phyloP scores from a whole-genome alignment of 2,797 vertebrate species.

The Macropus fuliginosus region DNA sequence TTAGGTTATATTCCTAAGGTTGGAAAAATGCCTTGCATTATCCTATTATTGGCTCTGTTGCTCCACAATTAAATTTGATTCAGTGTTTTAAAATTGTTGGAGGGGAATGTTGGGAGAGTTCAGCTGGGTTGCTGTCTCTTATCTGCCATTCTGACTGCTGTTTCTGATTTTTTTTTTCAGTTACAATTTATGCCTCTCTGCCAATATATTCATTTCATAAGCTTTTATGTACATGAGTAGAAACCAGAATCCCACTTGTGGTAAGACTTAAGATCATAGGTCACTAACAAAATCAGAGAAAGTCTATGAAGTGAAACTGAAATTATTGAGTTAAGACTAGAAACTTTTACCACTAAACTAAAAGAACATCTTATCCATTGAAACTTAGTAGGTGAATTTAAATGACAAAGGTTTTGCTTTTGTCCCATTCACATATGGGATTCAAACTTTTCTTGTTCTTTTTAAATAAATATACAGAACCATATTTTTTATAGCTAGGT shows the following conservation, averaged over 20 bases:
- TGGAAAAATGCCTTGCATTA: no score
- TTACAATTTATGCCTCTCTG: background rate
- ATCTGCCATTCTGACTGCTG: no score
- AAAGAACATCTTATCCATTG: background rate
- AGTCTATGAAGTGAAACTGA: background rate
- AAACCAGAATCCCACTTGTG: background rate
- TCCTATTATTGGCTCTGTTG: no score
- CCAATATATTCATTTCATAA: background rate
- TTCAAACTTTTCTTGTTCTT: background rate
- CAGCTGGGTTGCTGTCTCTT: no score
- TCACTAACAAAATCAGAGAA: background rate
- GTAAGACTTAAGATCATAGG: background rate
- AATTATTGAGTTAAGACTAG: background rate
- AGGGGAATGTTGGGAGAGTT: no score
- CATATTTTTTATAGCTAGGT: background rate
- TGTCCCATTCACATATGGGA: background rate
- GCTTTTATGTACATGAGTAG: background rate
- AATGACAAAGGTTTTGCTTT: background rate
- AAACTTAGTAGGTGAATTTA: background rate
- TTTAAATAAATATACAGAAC: background rate
- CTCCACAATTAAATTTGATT: no score
- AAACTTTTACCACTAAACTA: background rate
- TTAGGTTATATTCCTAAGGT: no score
- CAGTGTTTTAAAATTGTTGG: no score
- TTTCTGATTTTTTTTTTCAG: no score